Conservation (phyloP, 2,888 invertebrate species). For the Trissoscelio sp. region DNA sequence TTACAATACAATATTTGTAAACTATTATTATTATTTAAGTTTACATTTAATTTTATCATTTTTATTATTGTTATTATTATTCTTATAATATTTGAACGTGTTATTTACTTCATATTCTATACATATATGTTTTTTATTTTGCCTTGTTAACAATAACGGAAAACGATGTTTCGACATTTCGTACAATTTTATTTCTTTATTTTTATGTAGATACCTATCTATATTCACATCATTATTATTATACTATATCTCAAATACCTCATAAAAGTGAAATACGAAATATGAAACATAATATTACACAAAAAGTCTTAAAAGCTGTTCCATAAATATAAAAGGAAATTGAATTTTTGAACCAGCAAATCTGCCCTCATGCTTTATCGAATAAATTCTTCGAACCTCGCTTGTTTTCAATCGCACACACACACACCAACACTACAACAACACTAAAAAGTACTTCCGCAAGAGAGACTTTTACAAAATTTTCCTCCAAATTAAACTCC, state of each 20-base stretch:
- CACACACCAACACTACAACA: too few species aligned
- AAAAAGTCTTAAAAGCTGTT: not conserved
- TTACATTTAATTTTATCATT: too few species aligned
- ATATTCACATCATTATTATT: conserved; percentile 2
- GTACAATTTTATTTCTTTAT: conserved; percentile 8
- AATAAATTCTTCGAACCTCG: not conserved
- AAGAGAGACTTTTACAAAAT: not conserved
- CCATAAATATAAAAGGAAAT: conserved; percentile 18
- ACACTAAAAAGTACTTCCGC: not conserved
- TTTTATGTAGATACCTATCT: not conserved
- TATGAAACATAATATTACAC: conserved; percentile 12
- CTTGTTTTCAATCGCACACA: not conserved
- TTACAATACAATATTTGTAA: too few species aligned
- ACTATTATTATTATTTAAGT: too few species aligned
- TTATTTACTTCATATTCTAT: too few species aligned
- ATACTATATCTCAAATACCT: not conserved
- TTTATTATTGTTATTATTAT: too few species aligned
- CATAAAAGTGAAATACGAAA: not conserved
- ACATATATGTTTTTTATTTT: too few species aligned
- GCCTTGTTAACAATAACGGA: too few species aligned
- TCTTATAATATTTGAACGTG: too few species aligned
- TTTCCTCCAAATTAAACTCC: not conserved
- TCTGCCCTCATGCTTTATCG: not conserved
- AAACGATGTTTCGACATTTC: too few species aligned
- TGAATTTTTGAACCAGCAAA: conserved; percentile 14